These are phyloP conservation scores for Neotoma lepida DNA, from an alignment of 2,113 vertebrate genomes.

Conservation along the genomic window DNA sequence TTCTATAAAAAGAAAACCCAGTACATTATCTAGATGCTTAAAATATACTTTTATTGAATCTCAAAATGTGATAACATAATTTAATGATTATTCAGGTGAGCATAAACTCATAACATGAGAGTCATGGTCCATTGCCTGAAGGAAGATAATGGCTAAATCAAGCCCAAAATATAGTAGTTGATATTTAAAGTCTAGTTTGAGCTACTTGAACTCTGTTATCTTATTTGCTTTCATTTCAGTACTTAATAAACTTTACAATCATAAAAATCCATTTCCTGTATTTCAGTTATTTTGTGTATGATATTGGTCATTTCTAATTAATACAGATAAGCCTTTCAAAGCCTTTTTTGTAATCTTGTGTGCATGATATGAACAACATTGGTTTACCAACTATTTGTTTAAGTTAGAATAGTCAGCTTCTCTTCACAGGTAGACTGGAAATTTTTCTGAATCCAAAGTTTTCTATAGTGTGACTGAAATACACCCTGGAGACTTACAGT, in stretches of 20 bases:
- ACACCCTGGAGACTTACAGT: not conserved
- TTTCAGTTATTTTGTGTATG: not conserved
- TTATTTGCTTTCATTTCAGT: not conserved
- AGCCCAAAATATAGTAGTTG: not conserved
- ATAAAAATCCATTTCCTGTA: not conserved
- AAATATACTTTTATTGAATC: not conserved
- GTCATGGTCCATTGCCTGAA: not conserved
- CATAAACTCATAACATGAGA: constrained; percentile 24
- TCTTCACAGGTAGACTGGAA: not conserved
- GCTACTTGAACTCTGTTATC: not conserved
- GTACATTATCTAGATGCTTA: not conserved
- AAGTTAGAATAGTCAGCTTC: not conserved
- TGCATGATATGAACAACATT: not conserved
- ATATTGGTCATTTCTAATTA: not conserved
- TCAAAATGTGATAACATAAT: constrained; percentile 19
- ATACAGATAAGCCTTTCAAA: not conserved
- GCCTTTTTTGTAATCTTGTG: not conserved
- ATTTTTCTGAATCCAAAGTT: not conserved
- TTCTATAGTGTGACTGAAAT: not conserved
- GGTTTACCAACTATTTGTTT: not conserved
- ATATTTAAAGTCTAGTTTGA: not conserved
- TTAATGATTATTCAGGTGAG: not conserved
- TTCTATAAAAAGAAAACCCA: not conserved
- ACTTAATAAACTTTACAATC: not conserved
- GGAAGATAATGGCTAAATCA: constrained; percentile 5